Evolutionary conservation across 2,113 vertebrate species (phyloP).

Genomic region (Kobus ellipsiprymnus): DNA sequence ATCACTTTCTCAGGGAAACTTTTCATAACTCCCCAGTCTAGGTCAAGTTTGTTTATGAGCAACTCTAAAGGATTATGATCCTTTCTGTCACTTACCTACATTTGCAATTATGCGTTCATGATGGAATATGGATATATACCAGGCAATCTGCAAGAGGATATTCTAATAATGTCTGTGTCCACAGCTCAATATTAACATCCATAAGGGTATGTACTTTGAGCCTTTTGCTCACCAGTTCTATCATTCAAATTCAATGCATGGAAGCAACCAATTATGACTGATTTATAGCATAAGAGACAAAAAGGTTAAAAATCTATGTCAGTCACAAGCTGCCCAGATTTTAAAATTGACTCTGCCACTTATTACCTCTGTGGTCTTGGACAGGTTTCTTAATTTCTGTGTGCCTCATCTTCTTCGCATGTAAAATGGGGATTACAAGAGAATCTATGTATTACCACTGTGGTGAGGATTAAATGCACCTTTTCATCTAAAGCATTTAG

Average conservation of each 20-base stretch:
- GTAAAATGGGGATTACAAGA: background rate
- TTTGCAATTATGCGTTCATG: background rate
- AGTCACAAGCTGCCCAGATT: background rate
- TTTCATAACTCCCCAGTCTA: background rate
- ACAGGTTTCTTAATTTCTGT: background rate
- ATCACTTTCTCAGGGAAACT: background rate
- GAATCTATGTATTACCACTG: background rate
- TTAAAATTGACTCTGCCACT: background rate
- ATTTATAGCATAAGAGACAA: background rate
- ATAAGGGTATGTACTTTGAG: background rate
- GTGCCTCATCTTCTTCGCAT: background rate
- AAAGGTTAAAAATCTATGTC: background rate
- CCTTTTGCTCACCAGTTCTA: background rate
- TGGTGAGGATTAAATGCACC: background rate
- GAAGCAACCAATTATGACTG: background rate
- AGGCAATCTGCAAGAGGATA: background rate
- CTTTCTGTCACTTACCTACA: background rate
- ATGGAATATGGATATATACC: background rate
- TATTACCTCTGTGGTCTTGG: background rate
- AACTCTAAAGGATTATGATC: background rate
- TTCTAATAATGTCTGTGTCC: background rate
- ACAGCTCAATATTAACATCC: background rate
- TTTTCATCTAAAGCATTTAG: background rate
- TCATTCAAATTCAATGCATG: background rate
- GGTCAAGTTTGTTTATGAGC: background rate